Evolutionary conservation across 2,888 invertebrate genomes (phyloP), one percentile per base, ranked within the genome.

Genomic region (Teleiodes luculella): DNA sequence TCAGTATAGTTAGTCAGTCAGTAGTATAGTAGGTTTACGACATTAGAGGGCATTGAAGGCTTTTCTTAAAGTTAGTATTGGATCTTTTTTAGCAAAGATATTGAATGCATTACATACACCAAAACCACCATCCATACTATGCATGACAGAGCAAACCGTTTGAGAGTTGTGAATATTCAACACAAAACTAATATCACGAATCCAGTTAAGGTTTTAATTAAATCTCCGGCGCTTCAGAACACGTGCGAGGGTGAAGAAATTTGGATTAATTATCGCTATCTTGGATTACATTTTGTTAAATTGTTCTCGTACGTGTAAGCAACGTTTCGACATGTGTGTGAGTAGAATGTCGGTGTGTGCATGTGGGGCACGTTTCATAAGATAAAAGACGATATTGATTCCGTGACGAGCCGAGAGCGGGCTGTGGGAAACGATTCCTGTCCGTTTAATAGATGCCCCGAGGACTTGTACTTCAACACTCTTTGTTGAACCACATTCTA

Each of bases 381-480:
- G 85, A 88, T 88, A 89, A 87, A 86, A 88, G 86, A 78, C 80
- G 82, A 85, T 88, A 88, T 88, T 87, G 88, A 88, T 88, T 88
- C 83, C 87, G 87, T 88, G 86, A 86, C 86, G 86, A 81, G 80
- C 72, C 72, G 78, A 74, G 79, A 74, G 77, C 82, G 79, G 72
- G 79, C 85, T 85, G 86, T 88, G 88, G 84, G 88, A 88, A 88
- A 79, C 80, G 79, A 84, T 85, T 81, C 81, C 81, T 80, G 84
- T 77, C 80, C 76, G 73, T 75, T 80, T 85, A 85, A 84, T 85
- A 81, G 79, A 78, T 81, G 82, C 83, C 86, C 78, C 68, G 78
- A 83, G 86, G 82, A 80, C 67, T 69, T 71, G 66, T 13, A 45
- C 74, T 76, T 74, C 71, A 74, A 70, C 73, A 71, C 70, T 72